Evolutionary conservation across 2,888 invertebrate genomes (phyloP).

Genomic region (Apocheima hispidaria): DNA sequence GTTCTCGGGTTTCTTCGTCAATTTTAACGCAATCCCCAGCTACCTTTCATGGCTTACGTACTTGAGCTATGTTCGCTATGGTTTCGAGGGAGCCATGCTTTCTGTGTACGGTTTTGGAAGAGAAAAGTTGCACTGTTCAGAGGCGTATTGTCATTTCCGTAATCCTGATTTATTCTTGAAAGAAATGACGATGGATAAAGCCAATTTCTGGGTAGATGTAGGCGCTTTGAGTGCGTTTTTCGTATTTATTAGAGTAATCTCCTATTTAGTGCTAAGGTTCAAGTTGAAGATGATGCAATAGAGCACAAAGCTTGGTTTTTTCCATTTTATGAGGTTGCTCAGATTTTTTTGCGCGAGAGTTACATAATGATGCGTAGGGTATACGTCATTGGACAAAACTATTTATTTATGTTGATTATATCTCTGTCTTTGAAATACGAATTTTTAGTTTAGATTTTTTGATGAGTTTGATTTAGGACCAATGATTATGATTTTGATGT

Average conservation of each 20-base stretch:
- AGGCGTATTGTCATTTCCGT: slow-evolving; percentile 93
- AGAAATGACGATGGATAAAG: slow-evolving; percentile 93
- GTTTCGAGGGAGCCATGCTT: slow-evolving; percentile 96
- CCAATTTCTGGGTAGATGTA: slow-evolving; percentile 93
- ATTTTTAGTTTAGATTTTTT: not conserved
- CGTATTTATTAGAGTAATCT: slow-evolving; percentile 90
- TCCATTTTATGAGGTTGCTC: slow-evolving; percentile 43
- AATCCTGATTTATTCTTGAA: slow-evolving; percentile 93
- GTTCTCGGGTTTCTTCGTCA: slow-evolving; percentile 98
- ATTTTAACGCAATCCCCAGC: slow-evolving; percentile 95
- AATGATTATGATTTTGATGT: not conserved
- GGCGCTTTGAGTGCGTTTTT: slow-evolving; percentile 93
- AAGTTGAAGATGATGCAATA: slow-evolving; percentile 88
- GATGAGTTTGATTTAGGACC: not conserved
- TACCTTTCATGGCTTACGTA: slow-evolving; percentile 96
- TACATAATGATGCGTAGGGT: not conserved
- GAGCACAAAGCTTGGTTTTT: slow-evolving; percentile 59
- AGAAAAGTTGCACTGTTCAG: slow-evolving; percentile 92
- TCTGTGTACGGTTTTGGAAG: slow-evolving; percentile 96
- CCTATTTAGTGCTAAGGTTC: slow-evolving; percentile 94
- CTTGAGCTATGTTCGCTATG: slow-evolving; percentile 94
- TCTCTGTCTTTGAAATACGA: not conserved
- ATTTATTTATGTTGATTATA: no score
- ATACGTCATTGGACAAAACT: slow-evolving; percentile 16
- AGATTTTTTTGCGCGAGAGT: slow-evolving; percentile 35